phyloP scores from a whole-genome alignment of 1,140 invertebrate species.

The Oppia nitens region DNA sequence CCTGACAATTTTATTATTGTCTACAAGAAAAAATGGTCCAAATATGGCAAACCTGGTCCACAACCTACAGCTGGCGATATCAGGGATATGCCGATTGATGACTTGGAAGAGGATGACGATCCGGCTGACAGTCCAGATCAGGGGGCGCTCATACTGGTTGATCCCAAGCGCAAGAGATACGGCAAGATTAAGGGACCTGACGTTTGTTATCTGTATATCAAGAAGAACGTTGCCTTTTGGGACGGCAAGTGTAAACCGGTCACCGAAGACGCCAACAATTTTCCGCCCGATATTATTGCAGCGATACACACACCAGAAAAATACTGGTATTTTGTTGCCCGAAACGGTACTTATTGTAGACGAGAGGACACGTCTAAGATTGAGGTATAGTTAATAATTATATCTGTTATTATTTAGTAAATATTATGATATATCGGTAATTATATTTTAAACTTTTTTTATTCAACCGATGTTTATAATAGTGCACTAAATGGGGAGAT shows the following conservation, averaged over 20 bases:
- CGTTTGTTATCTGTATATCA: neutral
- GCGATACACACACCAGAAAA: neutral
- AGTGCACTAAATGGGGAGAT: no score
- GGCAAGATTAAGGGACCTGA: neutral
- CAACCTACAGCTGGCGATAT: neutral
- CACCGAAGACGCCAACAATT: neutral
- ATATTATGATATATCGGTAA: no score
- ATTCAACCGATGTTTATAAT: no score
- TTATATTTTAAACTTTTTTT: no score
- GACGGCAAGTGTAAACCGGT: neutral
- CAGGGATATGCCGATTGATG: neutral
- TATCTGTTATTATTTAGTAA: no score
- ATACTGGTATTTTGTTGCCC: neutral
- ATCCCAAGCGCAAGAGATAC: neutral
- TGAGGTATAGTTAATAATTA: no score
- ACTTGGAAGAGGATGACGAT: neutral
- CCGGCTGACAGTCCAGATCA: neutral
- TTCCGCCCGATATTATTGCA: neutral
- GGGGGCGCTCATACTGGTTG: neutral
- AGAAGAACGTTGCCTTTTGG: neutral
- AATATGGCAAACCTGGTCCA: neutral
- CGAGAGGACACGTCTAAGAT: no score
- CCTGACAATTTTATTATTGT: neutral
- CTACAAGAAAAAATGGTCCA: neutral
- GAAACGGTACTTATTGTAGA: no score